Evolutionary conservation across 2,113 vertebrate species (phyloP), one percentile per base, ranked within the genome.

Genomic region (Stercorarius parasiticus): DNA sequence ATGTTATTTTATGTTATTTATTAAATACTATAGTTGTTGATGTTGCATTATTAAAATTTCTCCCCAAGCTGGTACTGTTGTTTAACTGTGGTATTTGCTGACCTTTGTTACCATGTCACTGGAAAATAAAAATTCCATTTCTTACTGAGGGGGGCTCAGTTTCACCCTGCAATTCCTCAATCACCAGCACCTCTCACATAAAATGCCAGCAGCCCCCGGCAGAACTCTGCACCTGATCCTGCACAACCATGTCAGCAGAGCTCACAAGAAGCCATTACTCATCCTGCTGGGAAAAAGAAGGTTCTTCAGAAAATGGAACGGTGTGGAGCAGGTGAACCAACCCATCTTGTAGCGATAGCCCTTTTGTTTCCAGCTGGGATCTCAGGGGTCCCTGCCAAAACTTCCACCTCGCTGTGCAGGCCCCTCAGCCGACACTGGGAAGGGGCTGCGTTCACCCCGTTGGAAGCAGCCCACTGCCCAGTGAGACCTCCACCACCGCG

Each of bases 301-400:
- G 5, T 36, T 49, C 47, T 77, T 65, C 3, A 5, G 59, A 27
- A 88, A 40, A 55, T 9, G 23, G 29, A 86, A 56, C 20, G 9
- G 5, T 1, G 13, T 2, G 30, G 30, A 72, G 22, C 29, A 26
- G 40, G 15, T 26, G 8, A 32, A 36, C 0, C 3, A 32, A 5
- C 47, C 34, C 34, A 23, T 6, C 36, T 32, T 11, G 32, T 8
- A 42, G 19, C 19, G 32, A 43, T 1, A 53, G 9, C 3, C n/a
- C 6, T 27, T 65, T 47, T 16, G 42, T 45, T 71, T 62, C 58
- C 40, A 30, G 38, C 34, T 1, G 12, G 36, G 38, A 58, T 5
- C 19, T 19, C 30, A 21, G 29, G 49, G 10, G 34, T 9, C 20
- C 7, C n/a, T 2, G 53, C 6, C 38, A 29, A 29, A 47, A 52